Percentiles rank a stretch among this genome's conserved stretches.
phyloP scores from a whole-genome alignment of 2,113 vertebrate species.

The Burhinus oedicnemus region DNA sequence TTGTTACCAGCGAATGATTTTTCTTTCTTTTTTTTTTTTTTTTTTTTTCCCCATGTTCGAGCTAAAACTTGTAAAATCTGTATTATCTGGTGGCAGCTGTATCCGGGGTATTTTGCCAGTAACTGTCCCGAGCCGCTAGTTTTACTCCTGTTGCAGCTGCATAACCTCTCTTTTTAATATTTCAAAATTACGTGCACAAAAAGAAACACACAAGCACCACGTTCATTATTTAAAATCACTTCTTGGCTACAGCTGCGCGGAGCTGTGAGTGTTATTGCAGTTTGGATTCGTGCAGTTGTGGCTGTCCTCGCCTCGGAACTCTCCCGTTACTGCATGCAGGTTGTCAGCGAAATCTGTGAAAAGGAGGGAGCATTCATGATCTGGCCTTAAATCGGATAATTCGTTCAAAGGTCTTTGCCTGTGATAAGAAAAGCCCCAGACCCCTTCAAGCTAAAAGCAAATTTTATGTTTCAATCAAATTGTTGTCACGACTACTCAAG shows the following conservation, averaged over 20 bases:
- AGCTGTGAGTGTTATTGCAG: background rate
- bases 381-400: too few species aligned
- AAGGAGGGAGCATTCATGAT: fast-evolving
- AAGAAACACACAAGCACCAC: fast-evolving
- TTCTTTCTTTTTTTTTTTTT: background rate
- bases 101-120: fast-evolving
- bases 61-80: background rate
- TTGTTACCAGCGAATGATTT: background rate
- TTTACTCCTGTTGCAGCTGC: background rate
- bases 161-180: background rate
- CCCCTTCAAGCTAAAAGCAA: background rate
- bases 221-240: fast-evolving
- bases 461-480: background rate
- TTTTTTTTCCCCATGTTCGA: too few species aligned
- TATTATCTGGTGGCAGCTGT: background rate
- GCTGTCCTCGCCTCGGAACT: fast-evolving
- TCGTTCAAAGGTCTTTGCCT: background rate
- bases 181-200: background rate
- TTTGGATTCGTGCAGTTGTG: background rate
- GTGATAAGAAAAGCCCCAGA: background rate
- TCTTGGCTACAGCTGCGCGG: fast-evolving
- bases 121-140: fast-evolving
- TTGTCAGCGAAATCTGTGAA: background rate
- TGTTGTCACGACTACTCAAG: fast-evolving
- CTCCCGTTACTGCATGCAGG: background rate